phyloP scores from a whole-genome alignment of 1,140 invertebrate species.

The Riptortus pedestris region DNA sequence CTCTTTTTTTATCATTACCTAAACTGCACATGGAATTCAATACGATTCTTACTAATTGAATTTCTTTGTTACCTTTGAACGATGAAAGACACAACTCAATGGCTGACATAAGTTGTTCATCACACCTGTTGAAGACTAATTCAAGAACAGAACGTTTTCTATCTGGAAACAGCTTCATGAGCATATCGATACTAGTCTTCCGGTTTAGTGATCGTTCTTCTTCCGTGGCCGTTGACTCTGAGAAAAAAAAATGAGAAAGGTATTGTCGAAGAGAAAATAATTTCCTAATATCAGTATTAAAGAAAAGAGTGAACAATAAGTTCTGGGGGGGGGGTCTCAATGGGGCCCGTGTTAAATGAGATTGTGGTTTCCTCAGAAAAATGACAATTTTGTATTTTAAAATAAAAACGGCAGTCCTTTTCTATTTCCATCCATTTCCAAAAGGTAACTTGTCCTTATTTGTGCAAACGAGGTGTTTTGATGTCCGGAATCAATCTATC shows the following conservation, averaged over 20 bases:
- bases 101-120: conserved; percentile 70
- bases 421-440: too few species aligned
- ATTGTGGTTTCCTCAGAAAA: too few species aligned
- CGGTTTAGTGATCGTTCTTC: conserved; percentile 6
- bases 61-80: conserved; percentile 18
- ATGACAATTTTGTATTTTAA: too few species aligned
- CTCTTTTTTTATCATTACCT: too few species aligned
- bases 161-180: conserved; percentile 73
- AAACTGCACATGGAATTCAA: too few species aligned
- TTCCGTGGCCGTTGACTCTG: conserved; percentile 4
- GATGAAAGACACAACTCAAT: conserved; percentile 47
- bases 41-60: too few species aligned
- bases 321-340: not conserved
- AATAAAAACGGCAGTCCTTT: too few species aligned
- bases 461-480: too few species aligned
- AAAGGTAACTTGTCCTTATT: too few species aligned
- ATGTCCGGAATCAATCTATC: too few species aligned
- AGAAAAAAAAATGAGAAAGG: not conserved
- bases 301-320: not conserved
- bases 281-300: not conserved
- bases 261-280: not conserved
- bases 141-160: conserved; percentile 78
- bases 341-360: too few species aligned
- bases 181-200: conserved; percentile 58
- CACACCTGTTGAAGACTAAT: conserved; percentile 72